Base-by-base conservation (phyloP, 1,140 invertebrate genomes). In the Lucilia cuprina region DNA sequence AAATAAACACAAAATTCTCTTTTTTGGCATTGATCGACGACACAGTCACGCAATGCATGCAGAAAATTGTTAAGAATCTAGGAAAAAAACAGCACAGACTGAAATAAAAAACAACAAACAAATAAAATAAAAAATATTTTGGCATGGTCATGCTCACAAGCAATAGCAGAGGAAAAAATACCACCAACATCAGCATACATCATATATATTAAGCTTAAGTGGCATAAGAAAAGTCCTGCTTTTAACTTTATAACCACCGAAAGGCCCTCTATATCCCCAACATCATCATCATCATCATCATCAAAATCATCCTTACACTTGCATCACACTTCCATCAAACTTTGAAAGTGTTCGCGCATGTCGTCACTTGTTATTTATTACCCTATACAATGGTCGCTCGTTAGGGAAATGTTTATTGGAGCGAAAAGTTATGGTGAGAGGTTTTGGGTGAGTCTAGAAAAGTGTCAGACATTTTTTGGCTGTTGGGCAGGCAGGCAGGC, bases 361-460 rank as follows among this genome's bases (percentile, higher is more conserved):
- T 70, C 65, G 65, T 70, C 65, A 70, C 65, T 70, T 21, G 65
- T 70, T 21, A 70, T 70, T 70, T 70, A 70, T 70, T 55, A 55
- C 50, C 7, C 12, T 55, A 14, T 55, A 55, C 41, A 41, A 41
- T 41, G 41, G 41, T 41, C 41, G 41, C 41, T 41, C 41, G 41
- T 41, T 41, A 41, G 41, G 10, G 41, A 7, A 41, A 10, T 41
- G 25, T 30, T 30, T 30, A 30, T 1, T 41, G 41, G 41, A 5
- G 41, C 5, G 41, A 41, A 30, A 30, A 30, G 25, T 30, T 1
- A 41, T 41, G 41, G 10, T 41, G 41, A 41, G 41, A 41, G 41
- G 41, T 8, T 41, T 41, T 10, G 41, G 41, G 41, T 41, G 41
- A 14, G 14, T 60, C 14, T 60, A 17, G 55, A 3, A 60, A n/a